Conservation (phyloP, 2,888 invertebrate genomes). For the Blastobasis adustella region DNA sequence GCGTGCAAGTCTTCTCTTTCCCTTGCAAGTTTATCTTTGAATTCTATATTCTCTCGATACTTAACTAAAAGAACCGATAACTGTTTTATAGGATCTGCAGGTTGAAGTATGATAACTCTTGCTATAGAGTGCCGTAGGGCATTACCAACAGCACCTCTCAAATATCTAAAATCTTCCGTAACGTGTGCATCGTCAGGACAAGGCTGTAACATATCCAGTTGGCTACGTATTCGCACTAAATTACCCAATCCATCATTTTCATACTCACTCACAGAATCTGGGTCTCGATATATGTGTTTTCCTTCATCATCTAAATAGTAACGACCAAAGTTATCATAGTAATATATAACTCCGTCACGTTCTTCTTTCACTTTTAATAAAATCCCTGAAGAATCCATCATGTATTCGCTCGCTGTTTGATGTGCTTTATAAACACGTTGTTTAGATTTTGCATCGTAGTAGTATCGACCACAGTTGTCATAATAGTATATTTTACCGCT, state of each 20-base stretch:
- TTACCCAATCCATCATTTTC: slow-evolving; percentile 67
- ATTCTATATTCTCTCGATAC: slow-evolving; percentile 54
- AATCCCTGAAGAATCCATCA: slow-evolving; percentile 53
- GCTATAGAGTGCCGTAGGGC: slow-evolving; percentile 57
- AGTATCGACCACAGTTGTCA: slow-evolving; percentile 58
- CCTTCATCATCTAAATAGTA: slow-evolving; percentile 54
- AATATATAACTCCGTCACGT: slow-evolving; percentile 47
- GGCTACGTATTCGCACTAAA: slow-evolving; percentile 57
- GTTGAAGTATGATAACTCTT: slow-evolving; percentile 54
- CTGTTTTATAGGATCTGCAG: slow-evolving; percentile 59
- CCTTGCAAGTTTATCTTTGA: slow-evolving; percentile 38
- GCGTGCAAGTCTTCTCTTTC: slow-evolving; percentile 45
- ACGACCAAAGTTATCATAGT: slow-evolving; percentile 59
- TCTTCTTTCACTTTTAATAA: slow-evolving; percentile 55
- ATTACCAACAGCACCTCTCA: slow-evolving; percentile 49
- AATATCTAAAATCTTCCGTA: slow-evolving; percentile 59
- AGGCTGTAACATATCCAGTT: slow-evolving; percentile 45
- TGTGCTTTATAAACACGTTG: slow-evolving; percentile 59
- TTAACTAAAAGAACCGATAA: slow-evolving; percentile 46
- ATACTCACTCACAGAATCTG: slow-evolving; percentile 54
- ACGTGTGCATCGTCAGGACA: slow-evolving; percentile 57
- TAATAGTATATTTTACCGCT: slow-evolving; percentile 49
- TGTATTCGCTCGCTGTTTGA: slow-evolving; percentile 54
- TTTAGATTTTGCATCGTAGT: slow-evolving; percentile 48
- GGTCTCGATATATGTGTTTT: slow-evolving; percentile 58